Evolutionary conservation across 2,888 invertebrate species (phyloP).

Genomic region (Cephus sareptanus): DNA sequence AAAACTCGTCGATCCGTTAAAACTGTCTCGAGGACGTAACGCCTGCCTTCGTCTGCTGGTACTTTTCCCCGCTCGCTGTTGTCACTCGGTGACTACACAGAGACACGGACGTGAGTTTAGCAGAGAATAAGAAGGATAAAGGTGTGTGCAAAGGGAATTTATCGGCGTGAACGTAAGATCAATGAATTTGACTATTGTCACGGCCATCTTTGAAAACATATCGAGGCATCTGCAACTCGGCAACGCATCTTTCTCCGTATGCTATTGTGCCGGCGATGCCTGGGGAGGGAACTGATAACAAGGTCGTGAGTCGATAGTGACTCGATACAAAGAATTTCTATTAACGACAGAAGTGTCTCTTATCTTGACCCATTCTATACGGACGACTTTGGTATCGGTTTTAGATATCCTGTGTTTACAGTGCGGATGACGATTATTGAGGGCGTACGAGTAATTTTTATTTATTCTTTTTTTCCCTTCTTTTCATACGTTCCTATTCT

Average conservation of each 20-base stretch:
- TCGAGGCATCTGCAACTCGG: background rate
- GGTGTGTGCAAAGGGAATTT: no score
- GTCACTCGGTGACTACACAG: background rate
- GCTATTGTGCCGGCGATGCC: background rate
- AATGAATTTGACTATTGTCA: no score
- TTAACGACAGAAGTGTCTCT: background rate
- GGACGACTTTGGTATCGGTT: background rate
- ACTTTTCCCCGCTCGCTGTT: background rate
- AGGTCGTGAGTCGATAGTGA: background rate
- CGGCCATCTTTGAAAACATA: background rate
- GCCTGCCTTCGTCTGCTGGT: background rate
- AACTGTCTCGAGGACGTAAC: background rate
- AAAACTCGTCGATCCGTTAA: background rate
- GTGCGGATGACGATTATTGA: background rate
- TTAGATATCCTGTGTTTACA: background rate
- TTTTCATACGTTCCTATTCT: background rate
- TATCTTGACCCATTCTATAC: background rate
- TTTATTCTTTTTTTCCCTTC: no score
- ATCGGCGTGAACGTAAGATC: no score
- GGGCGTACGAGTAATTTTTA: background rate
- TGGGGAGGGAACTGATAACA: background rate
- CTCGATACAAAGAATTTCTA: background rate
- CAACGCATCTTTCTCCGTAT: background rate
- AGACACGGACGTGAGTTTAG: background rate
- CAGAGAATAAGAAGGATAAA: background rate